phyloP scores from a whole-genome alignment of 1,140 invertebrate species.

The Drosophila saltans region DNA sequence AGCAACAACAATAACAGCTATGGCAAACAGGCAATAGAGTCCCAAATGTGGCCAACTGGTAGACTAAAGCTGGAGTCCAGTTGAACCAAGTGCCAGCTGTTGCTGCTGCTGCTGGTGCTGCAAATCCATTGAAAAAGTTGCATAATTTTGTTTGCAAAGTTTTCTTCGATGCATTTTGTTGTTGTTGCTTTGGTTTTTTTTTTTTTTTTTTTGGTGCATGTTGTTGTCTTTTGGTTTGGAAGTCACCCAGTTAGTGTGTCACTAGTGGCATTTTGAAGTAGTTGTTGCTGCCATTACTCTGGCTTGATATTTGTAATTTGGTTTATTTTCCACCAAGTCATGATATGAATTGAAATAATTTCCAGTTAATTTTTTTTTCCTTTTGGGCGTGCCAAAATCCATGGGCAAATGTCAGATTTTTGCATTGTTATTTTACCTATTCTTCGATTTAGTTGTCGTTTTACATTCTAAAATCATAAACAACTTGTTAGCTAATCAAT shows the following conservation, averaged over 20 bases:
- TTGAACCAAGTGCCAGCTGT: background rate
- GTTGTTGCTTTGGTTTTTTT: background rate
- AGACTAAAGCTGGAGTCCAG: conserved; percentile 11
- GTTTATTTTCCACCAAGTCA: conserved; percentile 7
- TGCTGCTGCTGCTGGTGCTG: conserved; percentile 3
- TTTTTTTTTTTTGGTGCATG: conserved; percentile 12
- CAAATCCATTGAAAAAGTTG: conserved; percentile 12
- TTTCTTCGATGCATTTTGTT: conserved; percentile 20
- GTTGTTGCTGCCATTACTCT: conserved; percentile 7
- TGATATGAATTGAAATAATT: conserved; percentile 8
- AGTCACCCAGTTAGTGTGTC: conserved; percentile 37
- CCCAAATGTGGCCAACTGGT: conserved; percentile 19
- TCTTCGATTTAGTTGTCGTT: background rate
- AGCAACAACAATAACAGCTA: conserved; percentile 24
- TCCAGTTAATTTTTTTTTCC: conserved; percentile 8
- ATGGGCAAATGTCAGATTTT: conserved; percentile 11
- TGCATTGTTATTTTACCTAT: background rate
- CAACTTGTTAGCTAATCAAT: conserved; percentile 15
- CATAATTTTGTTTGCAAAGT: conserved; percentile 27
- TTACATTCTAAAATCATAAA: conserved; percentile 10
- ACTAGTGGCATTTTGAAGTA: conserved; percentile 29
- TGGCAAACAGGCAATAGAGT: conserved; percentile 17
- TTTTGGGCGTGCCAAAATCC: background rate
- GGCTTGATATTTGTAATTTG: conserved; percentile 22
- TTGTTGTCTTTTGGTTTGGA: conserved; percentile 18